Evolutionary conservation across 2,888 invertebrate genomes (phyloP).

Genomic region (Hemistola chrysoprasaria): DNA sequence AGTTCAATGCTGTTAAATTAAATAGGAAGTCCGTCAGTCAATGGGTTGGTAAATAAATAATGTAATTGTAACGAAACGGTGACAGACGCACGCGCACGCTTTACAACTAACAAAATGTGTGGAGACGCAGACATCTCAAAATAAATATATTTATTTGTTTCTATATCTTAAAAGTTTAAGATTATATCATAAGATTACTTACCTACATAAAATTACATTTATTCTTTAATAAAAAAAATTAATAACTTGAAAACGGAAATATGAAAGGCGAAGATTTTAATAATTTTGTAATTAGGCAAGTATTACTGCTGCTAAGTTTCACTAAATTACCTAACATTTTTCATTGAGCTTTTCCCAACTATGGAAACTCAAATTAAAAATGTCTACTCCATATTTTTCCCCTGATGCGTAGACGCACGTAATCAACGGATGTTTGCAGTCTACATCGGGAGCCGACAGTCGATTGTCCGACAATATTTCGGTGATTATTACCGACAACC

Average conservation of each 20-base stretch:
- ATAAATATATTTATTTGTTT: neutral
- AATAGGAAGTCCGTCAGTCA: constrained; percentile 17
- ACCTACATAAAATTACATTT: too few species aligned
- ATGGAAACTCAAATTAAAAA: too few species aligned
- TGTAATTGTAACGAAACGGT: constrained; percentile 19
- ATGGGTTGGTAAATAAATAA: constrained; percentile 16
- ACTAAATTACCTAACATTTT: too few species aligned
- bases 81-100: constrained; percentile 17
- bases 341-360: too few species aligned
- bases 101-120: constrained; percentile 8
- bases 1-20: neutral
- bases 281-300: too few species aligned
- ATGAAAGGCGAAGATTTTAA: too few species aligned
- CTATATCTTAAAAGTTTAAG: too few species aligned
- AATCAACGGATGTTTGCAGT: constrained; percentile 34
- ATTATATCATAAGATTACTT: too few species aligned
- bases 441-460: constrained; percentile 1
- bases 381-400: constrained; percentile 3
- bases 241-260: too few species aligned
- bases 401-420: constrained; percentile 2
- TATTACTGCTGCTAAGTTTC: too few species aligned
- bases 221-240: too few species aligned
- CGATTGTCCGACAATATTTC: constrained; percentile 15
- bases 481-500: constrained; percentile 12
- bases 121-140: neutral